A percentile compares a stretch with the other conserved stretches of the same genome.
Conservation (phyloP, 2,888 invertebrate genomes). For the Tanytarsus gracilentus region DNA sequence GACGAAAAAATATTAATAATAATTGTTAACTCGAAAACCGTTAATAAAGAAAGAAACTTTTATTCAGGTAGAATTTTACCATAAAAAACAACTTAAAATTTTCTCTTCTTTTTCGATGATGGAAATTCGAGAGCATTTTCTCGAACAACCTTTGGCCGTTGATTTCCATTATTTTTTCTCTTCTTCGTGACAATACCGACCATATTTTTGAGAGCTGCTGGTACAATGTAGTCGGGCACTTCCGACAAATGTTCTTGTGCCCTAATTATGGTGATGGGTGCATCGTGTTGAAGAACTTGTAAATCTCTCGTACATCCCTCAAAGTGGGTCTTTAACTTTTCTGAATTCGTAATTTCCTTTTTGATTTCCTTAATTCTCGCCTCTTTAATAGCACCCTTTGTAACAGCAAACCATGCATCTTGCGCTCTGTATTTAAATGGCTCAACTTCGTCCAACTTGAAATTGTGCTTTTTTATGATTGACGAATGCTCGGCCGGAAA, state of each 20-base stretch:
- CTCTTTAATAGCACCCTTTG: slow-evolving; percentile 85
- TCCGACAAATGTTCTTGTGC: slow-evolving; percentile 77
- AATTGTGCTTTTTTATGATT: slow-evolving; percentile 75
- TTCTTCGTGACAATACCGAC: slow-evolving; percentile 43
- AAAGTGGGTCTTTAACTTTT: slow-evolving; percentile 83
- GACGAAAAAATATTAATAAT: too few species aligned
- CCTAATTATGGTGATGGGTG: slow-evolving; percentile 74
- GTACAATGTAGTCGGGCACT: slow-evolving; percentile 88
- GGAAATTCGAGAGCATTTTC: too few species aligned
- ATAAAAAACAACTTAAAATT: too few species aligned
- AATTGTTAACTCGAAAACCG: too few species aligned
- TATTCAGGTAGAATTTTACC: too few species aligned
- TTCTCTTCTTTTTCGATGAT: too few species aligned
- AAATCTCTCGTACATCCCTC: slow-evolving; percentile 85
- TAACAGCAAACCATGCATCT: slow-evolving; percentile 93
- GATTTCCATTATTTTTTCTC: not conserved
- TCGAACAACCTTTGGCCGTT: too few species aligned
- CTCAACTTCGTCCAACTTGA: slow-evolving; percentile 91
- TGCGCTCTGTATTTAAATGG: slow-evolving; percentile 89
- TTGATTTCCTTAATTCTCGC: slow-evolving; percentile 93
- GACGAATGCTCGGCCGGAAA: slow-evolving; percentile 51
- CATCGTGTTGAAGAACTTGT: slow-evolving; percentile 74
- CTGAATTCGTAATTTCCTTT: slow-evolving; percentile 82
- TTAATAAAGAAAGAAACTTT: too few species aligned
- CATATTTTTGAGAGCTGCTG: slow-evolving; percentile 61